Evolutionary conservation across 2,113 vertebrate genomes (phyloP), one percentile per base, ranked within the genome.

Genomic region (Hydrolagus affinis): DNA sequence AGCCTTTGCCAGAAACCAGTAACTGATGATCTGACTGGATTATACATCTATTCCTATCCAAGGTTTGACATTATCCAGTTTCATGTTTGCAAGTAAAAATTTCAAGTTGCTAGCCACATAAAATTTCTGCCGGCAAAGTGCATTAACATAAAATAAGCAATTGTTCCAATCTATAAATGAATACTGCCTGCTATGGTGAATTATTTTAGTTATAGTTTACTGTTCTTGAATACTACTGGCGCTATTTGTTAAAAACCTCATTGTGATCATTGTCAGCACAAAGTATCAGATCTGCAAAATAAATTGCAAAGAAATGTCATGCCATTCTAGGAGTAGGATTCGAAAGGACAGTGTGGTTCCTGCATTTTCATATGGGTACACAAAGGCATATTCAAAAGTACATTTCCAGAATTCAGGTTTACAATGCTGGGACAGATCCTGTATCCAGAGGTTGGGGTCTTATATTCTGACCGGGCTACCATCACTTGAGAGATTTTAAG

Each of bases 321-420:
- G 62, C 62, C 28, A 32, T 66, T 83, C 60, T 64, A 30, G 30
- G 17, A 62, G 77, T 66, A 83, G 62, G 32, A 66, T 66, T 83
- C 30, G 78, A 66, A 83, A 83, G 62, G 59, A 83, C 62, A 80
- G 78, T 66, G 78, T 44, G 62, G 64, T 83, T 83, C 62, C 78
- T 83, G 60, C 59, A 66, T 83, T 83, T 83, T 64, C 78, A 28
- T 30, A 28, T 68, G 2, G 25, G 15, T 68, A 64, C 62, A 64
- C 28, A 83, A 83, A 83, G 62, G 78, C 60, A 83, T 83, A 19
- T 30, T 66, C 23, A 78, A 75, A 74, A 64, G 62, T 44, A 44
- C 60, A 66, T 83, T 83, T 66, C 62, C 62, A 66, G 17, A 83
- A 66, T 66, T 66, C 56, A 75, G 73, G 32, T 21, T 56, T 32